These are phyloP conservation scores for Avahi laniger DNA, from an alignment of 2,797 vertebrate species.

Conservation along the genomic window DNA sequence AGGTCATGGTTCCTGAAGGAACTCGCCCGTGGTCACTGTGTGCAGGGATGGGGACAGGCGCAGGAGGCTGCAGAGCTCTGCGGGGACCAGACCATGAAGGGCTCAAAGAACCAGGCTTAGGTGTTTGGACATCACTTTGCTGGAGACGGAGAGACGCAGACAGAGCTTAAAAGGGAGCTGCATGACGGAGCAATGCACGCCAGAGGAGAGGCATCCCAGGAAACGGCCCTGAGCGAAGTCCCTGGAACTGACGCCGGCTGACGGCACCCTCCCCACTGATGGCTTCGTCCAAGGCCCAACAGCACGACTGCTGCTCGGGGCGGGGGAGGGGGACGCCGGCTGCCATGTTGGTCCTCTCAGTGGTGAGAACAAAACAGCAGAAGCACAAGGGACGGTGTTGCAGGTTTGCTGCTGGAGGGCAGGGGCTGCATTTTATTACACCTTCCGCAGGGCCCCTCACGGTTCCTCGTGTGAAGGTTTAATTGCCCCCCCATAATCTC, in stretches of 20 bases:
- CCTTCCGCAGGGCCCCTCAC: not conserved
- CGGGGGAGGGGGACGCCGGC: not conserved
- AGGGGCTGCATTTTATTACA: accelerated
- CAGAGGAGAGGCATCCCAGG: not conserved
- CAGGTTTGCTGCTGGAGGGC: not conserved
- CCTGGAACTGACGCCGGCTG: not conserved
- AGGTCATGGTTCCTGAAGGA: not conserved
- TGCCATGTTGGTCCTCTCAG: accelerated
- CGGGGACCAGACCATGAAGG: accelerated
- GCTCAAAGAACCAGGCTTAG: not conserved
- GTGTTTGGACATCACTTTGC: not conserved
- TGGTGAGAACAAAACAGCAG: not conserved
- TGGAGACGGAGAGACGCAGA: not conserved
- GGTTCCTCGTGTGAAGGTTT: not conserved
- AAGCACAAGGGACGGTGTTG: accelerated
- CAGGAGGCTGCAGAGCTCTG: not conserved
- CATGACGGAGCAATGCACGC: not conserved
- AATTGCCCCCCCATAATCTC: no score
- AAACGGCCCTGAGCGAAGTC: accelerated
- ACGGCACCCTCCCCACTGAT: accelerated
- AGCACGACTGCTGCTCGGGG: not conserved
- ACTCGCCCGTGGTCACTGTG: not conserved
- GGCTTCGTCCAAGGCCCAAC: not conserved
- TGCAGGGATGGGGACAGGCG: not conserved
- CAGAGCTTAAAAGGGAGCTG: not conserved